Evolutionary conservation across 92 coral and sea anemone genomes (phyloP).

Genomic region (Phymanthus crucifer): DNA sequence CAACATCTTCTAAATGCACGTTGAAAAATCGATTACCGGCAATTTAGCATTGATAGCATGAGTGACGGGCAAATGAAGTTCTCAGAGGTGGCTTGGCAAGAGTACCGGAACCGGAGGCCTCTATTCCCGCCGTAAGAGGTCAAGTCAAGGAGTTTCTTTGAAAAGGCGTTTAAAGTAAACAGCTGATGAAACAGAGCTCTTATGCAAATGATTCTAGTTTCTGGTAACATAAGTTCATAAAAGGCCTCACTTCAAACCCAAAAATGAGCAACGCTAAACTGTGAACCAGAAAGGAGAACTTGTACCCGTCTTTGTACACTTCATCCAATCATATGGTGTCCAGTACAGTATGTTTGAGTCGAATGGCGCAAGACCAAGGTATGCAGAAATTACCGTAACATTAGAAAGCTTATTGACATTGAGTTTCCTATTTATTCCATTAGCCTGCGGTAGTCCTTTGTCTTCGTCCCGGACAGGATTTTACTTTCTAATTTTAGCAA

Average conservation of each 20-base stretch:
- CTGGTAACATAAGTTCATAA: neutral
- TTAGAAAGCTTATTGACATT: constrained; percentile 17
- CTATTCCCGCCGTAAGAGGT: neutral
- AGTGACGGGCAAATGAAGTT: constrained; percentile 5
- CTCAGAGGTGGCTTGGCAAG: neutral
- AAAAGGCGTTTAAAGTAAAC: constrained; percentile 9
- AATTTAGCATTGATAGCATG: neutral
- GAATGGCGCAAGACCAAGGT: neutral
- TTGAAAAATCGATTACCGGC: neutral
- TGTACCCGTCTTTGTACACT: neutral
- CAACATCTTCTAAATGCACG: neutral
- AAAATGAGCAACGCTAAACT: neutral
- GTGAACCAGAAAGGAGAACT: neutral
- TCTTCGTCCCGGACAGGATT: constrained; percentile 8
- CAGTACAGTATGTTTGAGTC: neutral
- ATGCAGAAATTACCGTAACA: neutral
- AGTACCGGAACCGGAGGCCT: neutral
- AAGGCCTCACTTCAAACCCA: neutral
- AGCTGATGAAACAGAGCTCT: constrained; percentile 4
- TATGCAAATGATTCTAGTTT: neutral
- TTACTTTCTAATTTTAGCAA: constrained; percentile 28
- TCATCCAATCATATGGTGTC: neutral
- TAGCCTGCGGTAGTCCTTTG: constrained; percentile 21
- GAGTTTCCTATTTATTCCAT: constrained; percentile 8
- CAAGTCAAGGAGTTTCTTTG: neutral